Evolutionary conservation across 2,113 vertebrate genomes (phyloP).

Genomic region (Pleuronectes platessa): DNA sequence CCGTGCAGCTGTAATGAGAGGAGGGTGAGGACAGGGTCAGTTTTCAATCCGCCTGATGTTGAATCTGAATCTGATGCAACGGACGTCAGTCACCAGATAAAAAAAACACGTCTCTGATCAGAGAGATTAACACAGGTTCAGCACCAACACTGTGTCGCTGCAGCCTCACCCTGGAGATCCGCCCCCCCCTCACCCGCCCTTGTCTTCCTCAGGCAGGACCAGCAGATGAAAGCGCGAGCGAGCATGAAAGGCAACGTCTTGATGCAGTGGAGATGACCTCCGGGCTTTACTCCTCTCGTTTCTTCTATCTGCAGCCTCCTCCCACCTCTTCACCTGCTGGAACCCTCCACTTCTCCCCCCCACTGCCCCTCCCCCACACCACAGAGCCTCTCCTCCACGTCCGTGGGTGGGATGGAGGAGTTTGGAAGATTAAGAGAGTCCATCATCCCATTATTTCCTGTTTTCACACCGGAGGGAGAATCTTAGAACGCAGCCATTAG

Average conservation of each 20-base stretch:
- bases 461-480: constrained; percentile 11
- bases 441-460: background rate
- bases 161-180: constrained; percentile 18
- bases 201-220: constrained; percentile 47
- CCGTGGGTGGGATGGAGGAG: constrained; percentile 34
- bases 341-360: constrained; percentile 36
- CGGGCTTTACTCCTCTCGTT: constrained; percentile 57
- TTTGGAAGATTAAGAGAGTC: constrained; percentile 3
- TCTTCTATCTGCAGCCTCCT: constrained; percentile 26
- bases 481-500: background rate
- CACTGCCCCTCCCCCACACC: background rate
- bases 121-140: constrained; percentile 33
- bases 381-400: constrained; percentile 19
- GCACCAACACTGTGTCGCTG: constrained; percentile 36
- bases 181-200: background rate
- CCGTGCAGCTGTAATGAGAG: constrained; percentile 51
- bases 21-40: constrained; percentile 38
- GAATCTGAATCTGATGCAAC: constrained; percentile 16
- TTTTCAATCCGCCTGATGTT: constrained; percentile 15
- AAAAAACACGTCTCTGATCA: constrained; percentile 11
- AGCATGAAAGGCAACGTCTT: constrained; percentile 67
- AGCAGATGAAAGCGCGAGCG: constrained; percentile 62
- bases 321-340: constrained; percentile 61
- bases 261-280: constrained; percentile 68
- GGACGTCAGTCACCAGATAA: background rate